phyloP scores from a whole-genome alignment of 2,113 vertebrate genomes.

The Strix uralensis region DNA sequence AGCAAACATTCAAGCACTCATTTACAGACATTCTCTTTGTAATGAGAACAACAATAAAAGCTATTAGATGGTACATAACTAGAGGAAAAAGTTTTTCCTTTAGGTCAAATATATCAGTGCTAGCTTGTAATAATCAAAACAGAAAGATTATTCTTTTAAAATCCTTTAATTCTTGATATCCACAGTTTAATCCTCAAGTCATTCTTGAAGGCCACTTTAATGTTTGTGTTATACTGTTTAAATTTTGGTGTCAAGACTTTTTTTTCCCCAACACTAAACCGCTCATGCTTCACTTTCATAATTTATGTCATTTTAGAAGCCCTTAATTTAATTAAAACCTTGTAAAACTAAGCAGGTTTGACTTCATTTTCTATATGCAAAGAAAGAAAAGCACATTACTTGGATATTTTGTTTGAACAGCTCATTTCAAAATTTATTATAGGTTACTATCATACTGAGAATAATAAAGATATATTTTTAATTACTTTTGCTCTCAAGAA shows the following conservation, averaged over 20 bases:
- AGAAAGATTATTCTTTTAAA: conserved; percentile 8
- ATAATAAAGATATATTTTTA: conserved; percentile 81
- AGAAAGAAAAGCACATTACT: conserved; percentile 56
- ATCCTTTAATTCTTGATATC: conserved; percentile 45
- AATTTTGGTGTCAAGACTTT: conserved; percentile 15
- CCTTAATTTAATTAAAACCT: conserved; percentile 67
- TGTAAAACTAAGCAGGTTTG: conserved; percentile 63
- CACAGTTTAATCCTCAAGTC: conserved; percentile 34
- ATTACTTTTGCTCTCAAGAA: conserved; percentile 79
- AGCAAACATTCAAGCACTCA: not conserved
- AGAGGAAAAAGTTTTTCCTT: conserved; percentile 15
- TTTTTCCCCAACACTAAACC: not conserved
- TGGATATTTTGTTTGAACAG: conserved; percentile 74
- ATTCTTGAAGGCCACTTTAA: conserved; percentile 41
- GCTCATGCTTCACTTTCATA: conserved; percentile 33
- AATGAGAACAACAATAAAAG: conserved; percentile 47
- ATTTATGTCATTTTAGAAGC: conserved; percentile 43
- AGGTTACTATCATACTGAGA: conserved; percentile 74
- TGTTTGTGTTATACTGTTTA: conserved; percentile 6
- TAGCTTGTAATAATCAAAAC: conserved; percentile 25
- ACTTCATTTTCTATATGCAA: conserved; percentile 54
- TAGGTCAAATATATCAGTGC: conserved; percentile 47
- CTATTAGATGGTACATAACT: not conserved
- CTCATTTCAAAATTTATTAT: conserved; percentile 76
- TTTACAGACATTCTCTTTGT: conserved; percentile 12